Percentiles rank a stretch among this genome's conserved stretches.
These are phyloP conservation scores for Onychostoma macrolepis DNA, from an alignment of 2,113 vertebrate species.

Conservation along the genomic window DNA sequence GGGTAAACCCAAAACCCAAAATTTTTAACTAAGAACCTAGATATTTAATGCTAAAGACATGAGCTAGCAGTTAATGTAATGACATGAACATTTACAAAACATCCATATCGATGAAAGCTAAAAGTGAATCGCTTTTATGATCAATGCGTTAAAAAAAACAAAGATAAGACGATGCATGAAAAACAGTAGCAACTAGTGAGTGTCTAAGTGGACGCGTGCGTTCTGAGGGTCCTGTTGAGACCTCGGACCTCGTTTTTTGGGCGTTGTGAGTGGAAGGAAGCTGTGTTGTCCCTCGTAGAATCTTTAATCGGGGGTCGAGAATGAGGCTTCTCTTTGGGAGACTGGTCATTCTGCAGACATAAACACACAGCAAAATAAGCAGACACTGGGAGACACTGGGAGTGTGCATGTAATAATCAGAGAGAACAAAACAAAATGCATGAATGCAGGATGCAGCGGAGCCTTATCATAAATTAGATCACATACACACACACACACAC, in stretches of 20 bases:
- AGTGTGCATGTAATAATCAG: slow-evolving; percentile 1
- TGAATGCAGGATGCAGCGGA: slow-evolving; percentile 28
- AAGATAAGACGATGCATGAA: not conserved
- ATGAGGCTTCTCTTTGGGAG: slow-evolving; percentile 83
- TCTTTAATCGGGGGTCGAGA: slow-evolving; percentile 82
- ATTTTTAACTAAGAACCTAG: slow-evolving; percentile 5
- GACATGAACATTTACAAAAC: slow-evolving; percentile 44
- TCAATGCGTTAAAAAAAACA: not conserved
- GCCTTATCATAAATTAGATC: slow-evolving; percentile 19
- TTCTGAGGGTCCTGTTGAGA: slow-evolving; percentile 49
- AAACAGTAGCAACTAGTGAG: slow-evolving; percentile 36
- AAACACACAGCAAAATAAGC: slow-evolving; percentile 74
- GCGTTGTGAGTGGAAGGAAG: slow-evolving; percentile 80
- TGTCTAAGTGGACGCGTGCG: slow-evolving; percentile 46
- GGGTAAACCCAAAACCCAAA: no score
- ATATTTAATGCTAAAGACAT: slow-evolving; percentile 19
- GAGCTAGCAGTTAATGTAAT: not conserved
- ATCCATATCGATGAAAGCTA: slow-evolving; percentile 32
- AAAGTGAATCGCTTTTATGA: not conserved
- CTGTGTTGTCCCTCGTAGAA: slow-evolving; percentile 79
- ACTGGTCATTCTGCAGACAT: slow-evolving; percentile 82
- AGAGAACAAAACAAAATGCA: not conserved
- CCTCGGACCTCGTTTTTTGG: slow-evolving; percentile 84
- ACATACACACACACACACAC: slow-evolving; percentile 25
- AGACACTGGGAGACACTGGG: slow-evolving; percentile 59